A percentile compares a stretch with the other conserved stretches of the same genome.
phyloP scores from a whole-genome alignment of 2,888 invertebrate genomes.

The Thalpophila matura region DNA sequence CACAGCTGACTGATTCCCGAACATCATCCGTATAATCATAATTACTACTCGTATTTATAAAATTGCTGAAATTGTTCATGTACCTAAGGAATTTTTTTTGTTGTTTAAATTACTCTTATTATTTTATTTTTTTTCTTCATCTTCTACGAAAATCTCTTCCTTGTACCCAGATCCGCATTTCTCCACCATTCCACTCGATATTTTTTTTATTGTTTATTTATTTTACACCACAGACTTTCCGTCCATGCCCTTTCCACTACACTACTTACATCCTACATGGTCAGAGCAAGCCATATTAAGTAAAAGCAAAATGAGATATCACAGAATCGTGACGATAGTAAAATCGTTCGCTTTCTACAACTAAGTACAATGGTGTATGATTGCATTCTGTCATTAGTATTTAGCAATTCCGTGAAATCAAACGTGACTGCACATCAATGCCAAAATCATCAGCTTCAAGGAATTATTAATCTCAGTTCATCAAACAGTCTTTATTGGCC shows the following conservation, averaged over 20 bases:
- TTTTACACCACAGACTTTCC: no score
- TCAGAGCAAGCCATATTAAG: slow-evolving; percentile 15
- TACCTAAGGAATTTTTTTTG: no score
- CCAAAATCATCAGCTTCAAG: slow-evolving; percentile 53
- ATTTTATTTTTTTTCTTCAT: no score
- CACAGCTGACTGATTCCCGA: background rate
- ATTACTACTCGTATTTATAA: no score
- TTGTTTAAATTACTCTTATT: no score
- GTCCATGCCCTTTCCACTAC: no score
- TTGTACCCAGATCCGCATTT: slow-evolving; percentile 22
- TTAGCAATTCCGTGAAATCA: slow-evolving; percentile 25
- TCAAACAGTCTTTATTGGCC: slow-evolving; percentile 57
- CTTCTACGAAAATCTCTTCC: background rate
- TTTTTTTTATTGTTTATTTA: no score
- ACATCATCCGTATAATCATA: no score
- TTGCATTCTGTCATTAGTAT: slow-evolving; percentile 30
- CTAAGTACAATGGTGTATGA: slow-evolving; percentile 14
- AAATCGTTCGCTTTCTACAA: slow-evolving; percentile 32
- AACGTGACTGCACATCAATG: slow-evolving; percentile 46
- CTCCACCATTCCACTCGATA: slow-evolving; percentile 11
- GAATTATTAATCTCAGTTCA: slow-evolving; percentile 52
- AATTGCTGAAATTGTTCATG: no score
- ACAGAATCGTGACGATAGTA: slow-evolving; percentile 44
- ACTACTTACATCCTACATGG: slow-evolving; percentile 31
- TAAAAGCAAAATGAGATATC: slow-evolving; percentile 49